Base-by-base conservation (phyloP, 2,113 vertebrate species). In the Hemiprocne comata region DNA sequence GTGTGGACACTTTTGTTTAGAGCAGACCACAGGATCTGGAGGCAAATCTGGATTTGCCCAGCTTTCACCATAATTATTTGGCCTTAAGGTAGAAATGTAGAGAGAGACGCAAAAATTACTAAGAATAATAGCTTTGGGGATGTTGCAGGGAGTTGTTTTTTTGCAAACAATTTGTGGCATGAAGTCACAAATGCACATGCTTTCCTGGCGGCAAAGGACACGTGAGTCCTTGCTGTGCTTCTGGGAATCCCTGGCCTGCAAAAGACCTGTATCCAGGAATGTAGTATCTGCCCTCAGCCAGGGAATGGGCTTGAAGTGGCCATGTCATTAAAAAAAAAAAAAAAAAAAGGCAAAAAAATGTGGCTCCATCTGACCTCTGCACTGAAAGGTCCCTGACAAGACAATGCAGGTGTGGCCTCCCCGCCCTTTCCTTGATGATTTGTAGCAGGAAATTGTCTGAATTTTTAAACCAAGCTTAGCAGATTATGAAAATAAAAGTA, bases 11-110 rank as follows among this genome's bases (percentile, higher is more conserved):
- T 28, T 46, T 75, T 57, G 6, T 73, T 87, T 70, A 67, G 73
- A 38, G 53, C 38, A 51, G 71, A 77, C 64, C 3, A 8, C 0
- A 0, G 12, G 8, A 34, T 54, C 12, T 46, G 40, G 50, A 48
- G 40, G n/a, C 82, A 11, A 6, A 25, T 79, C 42, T 83, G 17
- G 33, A 29, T 85, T 90, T 78, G 70, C 20, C 28, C 51, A 33
- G 29, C 34, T 88, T 78, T 74, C 7, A 7, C 31, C 11, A 2
- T 42, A 42, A 23, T 70, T 65, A 36, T 66, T 71, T 78, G 34
- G 26, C 71, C 20, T 61, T 36, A 70, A n/a, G 31, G 31, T 46
- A 60, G 74, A 78, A 90, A 70, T 38, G 46, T 62, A 38, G 21
- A 66, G 75, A 66, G 36, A 70, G 5, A n/a, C 57, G 42, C 40